Base-by-base conservation (phyloP, 2,888 invertebrate genomes). In the Eustalomyia histrio region DNA sequence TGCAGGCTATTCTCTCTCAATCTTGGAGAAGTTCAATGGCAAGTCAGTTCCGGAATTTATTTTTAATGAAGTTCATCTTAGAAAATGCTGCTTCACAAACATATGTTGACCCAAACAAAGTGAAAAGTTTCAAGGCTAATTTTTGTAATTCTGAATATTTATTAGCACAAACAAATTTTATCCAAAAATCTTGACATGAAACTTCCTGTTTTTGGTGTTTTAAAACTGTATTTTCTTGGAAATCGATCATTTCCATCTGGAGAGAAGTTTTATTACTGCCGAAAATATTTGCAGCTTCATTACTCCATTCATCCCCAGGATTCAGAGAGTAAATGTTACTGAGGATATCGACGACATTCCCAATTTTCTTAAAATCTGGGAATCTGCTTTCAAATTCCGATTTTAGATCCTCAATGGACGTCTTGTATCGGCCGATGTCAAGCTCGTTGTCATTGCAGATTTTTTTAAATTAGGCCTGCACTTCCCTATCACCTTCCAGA, bases 381-480 rank as follows among this genome's bases (percentile, higher is more conserved):
- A 18, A 52, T 52, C 16, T 52, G n/a, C 52, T 16, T 7, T 18
- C 17, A 52, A 16, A 52, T 52, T 52, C 52, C 52, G 17, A 52
- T 4, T 17, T 16, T 52, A n/a, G n/a, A n/a, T n/a, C n/a, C n/a
- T n/a, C n/a, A n/a, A n/a, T n/a, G n/a, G n/a, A n/a, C n/a, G n/a
- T 16, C 17, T 16, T 52, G 17, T 16, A 52, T 16, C 18, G 17
- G 5, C 52, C 16, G 52, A 52, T 18, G 52, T 52, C 52, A 16
- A 52, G 52, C 52, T 52, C 52, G 52, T 52, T 52, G 52, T 52
- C 52, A 52, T 52, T 52, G 52, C 17, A 52, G 52, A 52, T 52
- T 52, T 52, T 52, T 52, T 16, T 17, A 52, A 17, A 12, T 52
- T 52, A 52, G n/a, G n/a, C n/a, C n/a, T n/a, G n/a, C n/a, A n/a